These are phyloP conservation scores for Chrysemys picta DNA, from an alignment of 2,113 vertebrate genomes.

Conservation along the genomic window DNA sequence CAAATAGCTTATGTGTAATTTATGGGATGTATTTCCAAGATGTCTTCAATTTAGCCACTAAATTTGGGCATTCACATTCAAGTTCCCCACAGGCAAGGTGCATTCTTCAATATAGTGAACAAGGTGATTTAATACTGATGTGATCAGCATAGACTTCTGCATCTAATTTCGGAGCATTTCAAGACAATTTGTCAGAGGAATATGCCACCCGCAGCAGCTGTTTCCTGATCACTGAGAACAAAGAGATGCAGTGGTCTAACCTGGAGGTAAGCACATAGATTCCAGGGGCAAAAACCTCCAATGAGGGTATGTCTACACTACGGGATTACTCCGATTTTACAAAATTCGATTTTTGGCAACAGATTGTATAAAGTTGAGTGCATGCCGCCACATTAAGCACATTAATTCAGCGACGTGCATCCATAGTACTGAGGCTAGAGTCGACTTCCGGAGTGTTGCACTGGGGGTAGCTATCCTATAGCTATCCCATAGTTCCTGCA, in stretches of 20 bases:
- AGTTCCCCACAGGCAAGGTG: neutral
- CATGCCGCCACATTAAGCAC: too few relatives aligned
- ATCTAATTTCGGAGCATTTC: slow-evolving; percentile 39
- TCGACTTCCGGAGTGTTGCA: too few relatives aligned
- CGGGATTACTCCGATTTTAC: too few relatives aligned
- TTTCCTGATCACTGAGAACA: neutral
- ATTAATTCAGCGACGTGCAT: too few relatives aligned
- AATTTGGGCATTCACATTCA: slow-evolving; percentile 13
- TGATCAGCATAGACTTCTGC: slow-evolving; percentile 24
- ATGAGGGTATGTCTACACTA: neutral
- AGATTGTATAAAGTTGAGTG: too few relatives aligned
- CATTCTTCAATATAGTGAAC: neutral
- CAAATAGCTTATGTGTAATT: neutral
- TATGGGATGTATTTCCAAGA: slow-evolving; percentile 38
- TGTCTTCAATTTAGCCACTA: neutral
- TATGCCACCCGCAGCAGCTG: neutral
- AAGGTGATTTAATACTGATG: neutral
- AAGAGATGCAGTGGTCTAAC: neutral
- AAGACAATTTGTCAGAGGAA: slow-evolving; percentile 22
- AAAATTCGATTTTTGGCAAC: too few relatives aligned
- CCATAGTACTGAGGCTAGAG: too few relatives aligned
- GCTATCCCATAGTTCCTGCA: too few relatives aligned
- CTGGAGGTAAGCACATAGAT: neutral
- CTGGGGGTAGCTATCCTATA: too few relatives aligned
- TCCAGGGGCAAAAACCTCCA: neutral